Evolutionary conservation across 2,888 invertebrate species (phyloP).

Genomic region (Drepanosiphum platanoidis): DNA sequence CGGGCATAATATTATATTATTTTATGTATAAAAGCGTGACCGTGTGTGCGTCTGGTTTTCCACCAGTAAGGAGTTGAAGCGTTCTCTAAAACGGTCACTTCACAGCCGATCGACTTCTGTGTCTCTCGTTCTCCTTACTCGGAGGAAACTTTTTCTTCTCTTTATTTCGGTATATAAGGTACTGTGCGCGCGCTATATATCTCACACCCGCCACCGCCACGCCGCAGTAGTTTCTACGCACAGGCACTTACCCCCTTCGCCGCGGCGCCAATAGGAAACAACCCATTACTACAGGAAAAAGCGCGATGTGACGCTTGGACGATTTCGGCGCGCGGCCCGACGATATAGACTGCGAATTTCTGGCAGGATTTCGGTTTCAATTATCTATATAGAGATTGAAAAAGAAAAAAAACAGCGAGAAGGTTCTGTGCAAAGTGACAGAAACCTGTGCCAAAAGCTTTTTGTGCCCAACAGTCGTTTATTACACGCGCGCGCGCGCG

Average conservation of each 20-base stretch:
- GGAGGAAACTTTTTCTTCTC: slow-evolving; percentile 10
- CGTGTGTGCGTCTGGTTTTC: too few species aligned
- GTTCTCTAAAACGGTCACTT: background rate
- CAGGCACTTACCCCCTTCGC: background rate
- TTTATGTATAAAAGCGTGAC: too few species aligned
- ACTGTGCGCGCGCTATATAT: too few species aligned
- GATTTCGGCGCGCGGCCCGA: slow-evolving; percentile 4
- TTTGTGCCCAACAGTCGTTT: slow-evolving; percentile 56
- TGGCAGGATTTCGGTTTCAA: slow-evolving; percentile 62
- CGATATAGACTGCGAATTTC: slow-evolving; percentile 57
- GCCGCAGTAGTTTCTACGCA: background rate
- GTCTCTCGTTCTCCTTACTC: background rate
- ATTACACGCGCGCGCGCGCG: slow-evolving; percentile 29
- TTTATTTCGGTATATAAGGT: too few species aligned
- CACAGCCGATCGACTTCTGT: slow-evolving; percentile 21
- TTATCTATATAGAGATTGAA: slow-evolving; percentile 52
- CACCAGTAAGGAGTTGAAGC: too few species aligned
- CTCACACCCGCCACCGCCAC: background rate
- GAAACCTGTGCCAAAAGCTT: slow-evolving; percentile 59
- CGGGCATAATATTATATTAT: too few species aligned
- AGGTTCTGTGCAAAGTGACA: slow-evolving; percentile 51
- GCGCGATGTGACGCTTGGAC: slow-evolving; percentile 55
- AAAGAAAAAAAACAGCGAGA: slow-evolving; percentile 17
- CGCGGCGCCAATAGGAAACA: slow-evolving; percentile 29
- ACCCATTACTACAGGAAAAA: slow-evolving; percentile 58